Percentiles rank a stretch among this genome's conserved stretches.
phyloP scores from a whole-genome alignment of 2,113 vertebrate species.

The Parotia lawesii region DNA sequence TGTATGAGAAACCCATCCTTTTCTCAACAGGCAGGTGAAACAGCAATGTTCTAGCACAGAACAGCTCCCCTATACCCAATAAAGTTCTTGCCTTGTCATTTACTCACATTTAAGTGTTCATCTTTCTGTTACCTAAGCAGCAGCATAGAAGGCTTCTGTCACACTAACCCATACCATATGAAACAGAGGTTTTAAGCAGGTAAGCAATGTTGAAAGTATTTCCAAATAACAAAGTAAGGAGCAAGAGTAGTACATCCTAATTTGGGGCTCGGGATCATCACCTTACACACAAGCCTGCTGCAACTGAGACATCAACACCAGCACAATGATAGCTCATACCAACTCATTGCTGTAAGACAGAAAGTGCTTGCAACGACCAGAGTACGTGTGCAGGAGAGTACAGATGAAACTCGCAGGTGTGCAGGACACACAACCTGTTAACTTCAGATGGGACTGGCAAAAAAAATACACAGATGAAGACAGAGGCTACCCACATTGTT shows the following conservation, averaged over 20 bases:
- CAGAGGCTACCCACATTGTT: not conserved
- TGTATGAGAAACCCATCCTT: not conserved
- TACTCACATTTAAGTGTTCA: not conserved
- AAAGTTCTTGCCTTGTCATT: not conserved
- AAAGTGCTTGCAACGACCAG: not conserved
- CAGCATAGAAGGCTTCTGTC: not conserved
- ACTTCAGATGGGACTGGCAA: not conserved
- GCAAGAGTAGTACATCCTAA: not conserved
- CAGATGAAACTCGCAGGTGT: not conserved
- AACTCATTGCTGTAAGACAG: not conserved
- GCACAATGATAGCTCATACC: not conserved
- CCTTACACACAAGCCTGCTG: not conserved
- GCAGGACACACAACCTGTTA: not conserved
- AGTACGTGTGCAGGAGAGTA: accelerated
- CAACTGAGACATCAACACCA: not conserved
- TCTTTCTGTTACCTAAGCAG: not conserved
- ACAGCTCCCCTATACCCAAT: not conserved
- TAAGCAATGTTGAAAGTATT: not conserved
- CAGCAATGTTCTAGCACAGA: not conserved
- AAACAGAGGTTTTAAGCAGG: not conserved
- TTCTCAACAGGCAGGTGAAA: not conserved
- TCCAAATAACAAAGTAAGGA: not conserved
- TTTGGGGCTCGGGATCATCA: not conserved
- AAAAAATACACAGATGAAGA: not conserved
- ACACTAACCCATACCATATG: accelerated